Percentiles rank a stretch among this genome's conserved stretches.
These are phyloP conservation scores for Syrista parreyssii DNA, from an alignment of 2,888 invertebrate species.

Conservation along the genomic window DNA sequence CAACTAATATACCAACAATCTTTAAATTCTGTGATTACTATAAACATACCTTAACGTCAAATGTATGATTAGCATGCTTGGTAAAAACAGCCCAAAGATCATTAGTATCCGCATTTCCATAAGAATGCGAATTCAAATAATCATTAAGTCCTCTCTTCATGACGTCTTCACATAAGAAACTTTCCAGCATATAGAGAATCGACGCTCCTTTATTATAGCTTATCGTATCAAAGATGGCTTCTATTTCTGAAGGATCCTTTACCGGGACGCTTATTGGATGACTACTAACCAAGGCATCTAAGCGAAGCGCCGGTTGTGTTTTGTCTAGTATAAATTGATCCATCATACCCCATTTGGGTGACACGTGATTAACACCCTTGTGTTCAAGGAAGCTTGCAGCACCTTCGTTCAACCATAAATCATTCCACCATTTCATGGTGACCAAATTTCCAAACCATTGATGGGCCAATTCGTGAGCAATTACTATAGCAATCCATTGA, in stretches of 20 bases:
- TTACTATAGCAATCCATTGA: constrained; percentile 75
- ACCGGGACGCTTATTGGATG: constrained; percentile 79
- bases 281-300: constrained; percentile 78
- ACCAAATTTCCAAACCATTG: constrained; percentile 94
- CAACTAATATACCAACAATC: neutral
- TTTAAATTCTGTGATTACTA: neutral
- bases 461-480: constrained; percentile 80
- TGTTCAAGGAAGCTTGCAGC: constrained; percentile 87
- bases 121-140: constrained; percentile 77
- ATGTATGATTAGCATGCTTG: constrained; percentile 72
- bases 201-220: constrained; percentile 82
- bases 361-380: constrained; percentile 74
- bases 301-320: constrained; percentile 75
- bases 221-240: constrained; percentile 80
- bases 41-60: constrained; percentile 71
- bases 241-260: constrained; percentile 77
- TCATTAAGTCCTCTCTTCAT: constrained; percentile 75
- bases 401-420: constrained; percentile 91
- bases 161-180: constrained; percentile 74
- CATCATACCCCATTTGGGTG: constrained; percentile 77
- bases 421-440: constrained; percentile 95
- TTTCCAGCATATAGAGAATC: constrained; percentile 78
- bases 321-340: constrained; percentile 78
- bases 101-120: constrained; percentile 79
- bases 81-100: constrained; percentile 85